Base-by-base conservation (phyloP, 2,113 vertebrate species). In the Otocyon megalotis region DNA sequence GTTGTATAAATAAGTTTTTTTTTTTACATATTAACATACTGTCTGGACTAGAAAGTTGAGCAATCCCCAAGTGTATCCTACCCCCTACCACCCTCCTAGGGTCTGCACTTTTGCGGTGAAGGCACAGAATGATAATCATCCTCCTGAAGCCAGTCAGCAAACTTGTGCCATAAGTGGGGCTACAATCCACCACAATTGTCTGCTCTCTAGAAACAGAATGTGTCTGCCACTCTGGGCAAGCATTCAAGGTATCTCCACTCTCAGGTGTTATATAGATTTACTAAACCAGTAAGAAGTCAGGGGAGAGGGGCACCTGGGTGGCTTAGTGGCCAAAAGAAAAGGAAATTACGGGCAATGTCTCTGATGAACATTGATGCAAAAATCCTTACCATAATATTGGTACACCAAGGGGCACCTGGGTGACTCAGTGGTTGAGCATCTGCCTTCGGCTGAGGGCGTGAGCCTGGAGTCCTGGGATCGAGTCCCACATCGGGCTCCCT, bases 191-290 rank as follows among this genome's bases (percentile, higher is more conserved):
- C 8, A 69, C 28, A 48, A 13, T 0, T 30, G 30, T 3, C 54
- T 54, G 30, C 28, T 90, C 32, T 86, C 85, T 96, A 43, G 28
- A 96, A 95, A 65, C 14, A 94, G 92, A 14, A 30, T 5, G 3
- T 43, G 54, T 26, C 43, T 62, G 50, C 83, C 79, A 58, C 96
- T 83, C 85, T 43, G 62, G 67, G 80, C 74, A 76, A 91, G n/a
- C 22, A 15, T 56, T 95, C 54, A 86, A 67, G 82, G 91, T 92
- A 83, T 92, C 95, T 94, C 60, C 54, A 87, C 43, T 95, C 86
- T 76, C 35, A 86, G 93, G 80, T 58, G 74, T 87, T 84, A 56
- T 50, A 32, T 86, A 90, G 79, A 96, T 95, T 91, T 96, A 93
- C 79, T 80, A 86, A 97, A 88, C 28, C 69, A 96, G 88, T 58